phyloP scores from a whole-genome alignment of 2,888 invertebrate genomes.

The Diadegma fenestrale region DNA sequence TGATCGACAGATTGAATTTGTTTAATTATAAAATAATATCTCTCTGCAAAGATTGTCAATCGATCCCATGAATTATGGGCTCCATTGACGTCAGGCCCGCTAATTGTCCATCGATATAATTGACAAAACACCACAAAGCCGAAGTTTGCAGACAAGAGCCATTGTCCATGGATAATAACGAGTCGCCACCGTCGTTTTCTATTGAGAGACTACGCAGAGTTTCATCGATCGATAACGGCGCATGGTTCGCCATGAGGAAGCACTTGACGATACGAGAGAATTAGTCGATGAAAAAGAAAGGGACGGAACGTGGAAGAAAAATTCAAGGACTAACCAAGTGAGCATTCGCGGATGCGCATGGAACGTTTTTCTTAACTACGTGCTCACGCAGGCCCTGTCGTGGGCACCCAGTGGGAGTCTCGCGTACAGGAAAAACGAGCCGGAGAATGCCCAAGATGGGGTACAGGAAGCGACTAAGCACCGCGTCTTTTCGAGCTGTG shows the following conservation, averaged over 20 bases:
- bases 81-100: conserved; percentile 1
- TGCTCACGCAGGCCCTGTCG: conserved; percentile 33
- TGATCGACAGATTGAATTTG: not conserved
- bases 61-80: not conserved
- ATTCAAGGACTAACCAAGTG: conserved; percentile 43
- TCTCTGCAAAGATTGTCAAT: not conserved
- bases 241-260: not conserved
- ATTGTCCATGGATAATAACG: conserved; percentile 5
- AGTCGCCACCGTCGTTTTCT: not conserved
- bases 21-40: not conserved
- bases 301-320: conserved; percentile 23
- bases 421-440: conserved; percentile 29
- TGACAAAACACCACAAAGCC: not conserved
- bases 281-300: conserved; percentile 8
- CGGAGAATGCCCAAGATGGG: conserved; percentile 8
- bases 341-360: conserved; percentile 25
- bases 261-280: not conserved
- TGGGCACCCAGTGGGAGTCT: conserved; percentile 55
- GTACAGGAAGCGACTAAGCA: conserved; percentile 28
- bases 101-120: not conserved
- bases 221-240: not conserved
- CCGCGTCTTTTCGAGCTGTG: conserved; percentile 52
- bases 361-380: conserved; percentile 55
- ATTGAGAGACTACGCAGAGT: conserved; percentile 6
- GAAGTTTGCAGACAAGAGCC: not conserved